Percentiles rank a stretch among this genome's conserved stretches.
These are phyloP conservation scores for Ametastegia equiseti DNA, from an alignment of 2,888 invertebrate genomes.

Conservation along the genomic window DNA sequence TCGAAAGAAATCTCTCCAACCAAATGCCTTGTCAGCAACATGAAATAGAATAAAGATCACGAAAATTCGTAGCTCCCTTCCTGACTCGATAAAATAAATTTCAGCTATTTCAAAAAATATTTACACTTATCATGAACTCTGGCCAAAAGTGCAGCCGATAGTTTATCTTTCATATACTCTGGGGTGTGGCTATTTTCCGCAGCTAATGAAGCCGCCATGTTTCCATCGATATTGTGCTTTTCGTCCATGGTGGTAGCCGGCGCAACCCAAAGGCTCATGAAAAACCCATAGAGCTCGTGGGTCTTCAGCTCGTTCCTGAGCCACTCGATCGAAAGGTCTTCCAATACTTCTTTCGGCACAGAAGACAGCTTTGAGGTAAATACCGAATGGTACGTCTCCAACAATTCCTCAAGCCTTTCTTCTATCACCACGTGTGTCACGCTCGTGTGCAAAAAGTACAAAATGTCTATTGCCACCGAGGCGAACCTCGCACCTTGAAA, in stretches of 20 bases:
- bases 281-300: conserved; percentile 26
- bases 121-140: conserved; percentile 25
- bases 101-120: conserved; percentile 12
- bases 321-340: conserved; percentile 23
- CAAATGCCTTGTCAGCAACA: not conserved
- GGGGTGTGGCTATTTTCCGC: not conserved
- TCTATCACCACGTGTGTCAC: conserved; percentile 6
- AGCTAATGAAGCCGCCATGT: not conserved
- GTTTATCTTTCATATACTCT: not conserved
- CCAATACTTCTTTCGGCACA: not conserved
- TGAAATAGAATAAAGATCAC: not conserved
- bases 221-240: not conserved
- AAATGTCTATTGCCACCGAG: conserved; percentile 35
- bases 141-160: not conserved
- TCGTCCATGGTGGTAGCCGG: not conserved
- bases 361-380: not conserved
- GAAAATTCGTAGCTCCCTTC: not conserved
- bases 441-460: conserved; percentile 33
- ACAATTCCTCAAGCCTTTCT: not conserved
- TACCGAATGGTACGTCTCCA: not conserved
- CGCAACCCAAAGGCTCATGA: conserved; percentile 1
- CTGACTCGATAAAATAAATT: not conserved
- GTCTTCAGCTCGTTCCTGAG: conserved; percentile 10
- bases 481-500: conserved; percentile 28
- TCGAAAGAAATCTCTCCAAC: not conserved